phyloP scores from a whole-genome alignment of 2,113 vertebrate genomes.

The Nesoenas mayeri region DNA sequence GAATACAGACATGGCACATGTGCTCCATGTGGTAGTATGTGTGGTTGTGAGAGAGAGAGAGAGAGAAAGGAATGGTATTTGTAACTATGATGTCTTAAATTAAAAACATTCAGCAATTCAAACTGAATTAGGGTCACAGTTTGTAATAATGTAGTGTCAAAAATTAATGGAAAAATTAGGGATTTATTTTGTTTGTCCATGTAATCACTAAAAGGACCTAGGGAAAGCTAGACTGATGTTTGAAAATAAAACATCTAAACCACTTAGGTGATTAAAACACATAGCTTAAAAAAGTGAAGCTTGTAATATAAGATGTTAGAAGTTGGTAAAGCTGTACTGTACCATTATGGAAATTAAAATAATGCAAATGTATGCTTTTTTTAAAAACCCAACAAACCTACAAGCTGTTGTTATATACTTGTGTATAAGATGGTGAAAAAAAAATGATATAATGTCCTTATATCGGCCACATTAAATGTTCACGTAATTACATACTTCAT shows the following conservation, averaged over 20 bases:
- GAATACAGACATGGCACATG: not conserved
- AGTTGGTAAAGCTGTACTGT: not conserved
- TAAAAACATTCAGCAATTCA: not conserved
- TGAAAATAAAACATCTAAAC: not conserved
- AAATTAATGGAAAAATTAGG: slow-evolving; percentile 18
- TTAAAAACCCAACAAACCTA: not conserved
- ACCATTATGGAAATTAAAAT: not conserved
- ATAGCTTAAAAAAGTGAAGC: rapidly evolving
- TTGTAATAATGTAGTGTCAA: not conserved
- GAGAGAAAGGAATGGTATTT: not conserved
- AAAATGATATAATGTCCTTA: not conserved
- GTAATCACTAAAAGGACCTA: not conserved
- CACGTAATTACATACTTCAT: not conserved
- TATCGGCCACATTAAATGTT: not conserved
- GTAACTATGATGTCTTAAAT: not conserved
- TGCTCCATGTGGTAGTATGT: not conserved
- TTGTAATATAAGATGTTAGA: not conserved
- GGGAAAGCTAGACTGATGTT: not conserved
- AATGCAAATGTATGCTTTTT: not conserved
- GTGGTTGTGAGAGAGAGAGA: not conserved
- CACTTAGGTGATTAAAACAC: not conserved
- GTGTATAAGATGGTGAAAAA: not conserved
- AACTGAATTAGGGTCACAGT: not conserved
- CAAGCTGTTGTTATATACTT: not conserved
- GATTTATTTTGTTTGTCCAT: not conserved